Conservation (phyloP, 37 sponge, comb jelly and placozoan species). For the Cladorhizidae sp. region DNA sequence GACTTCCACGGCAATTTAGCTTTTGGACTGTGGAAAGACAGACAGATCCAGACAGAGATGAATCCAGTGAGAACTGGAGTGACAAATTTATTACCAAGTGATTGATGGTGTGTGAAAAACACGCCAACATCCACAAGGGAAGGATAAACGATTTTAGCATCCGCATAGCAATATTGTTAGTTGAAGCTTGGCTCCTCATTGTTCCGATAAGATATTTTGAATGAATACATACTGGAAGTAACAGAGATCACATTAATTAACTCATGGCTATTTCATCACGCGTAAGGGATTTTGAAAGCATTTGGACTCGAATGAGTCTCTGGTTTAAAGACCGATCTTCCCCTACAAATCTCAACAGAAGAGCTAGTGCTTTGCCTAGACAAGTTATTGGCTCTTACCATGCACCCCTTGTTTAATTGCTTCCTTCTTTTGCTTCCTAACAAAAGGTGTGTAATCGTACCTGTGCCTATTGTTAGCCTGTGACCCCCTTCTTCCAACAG, state of each 20-base stretch:
- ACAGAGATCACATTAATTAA: background rate
- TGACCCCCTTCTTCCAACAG: too few species aligned
- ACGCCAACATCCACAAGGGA: slow-evolving; percentile 37
- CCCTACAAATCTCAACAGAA: too few species aligned
- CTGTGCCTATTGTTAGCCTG: too few species aligned
- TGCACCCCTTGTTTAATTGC: too few species aligned
- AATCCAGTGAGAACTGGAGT: slow-evolving; percentile 31
- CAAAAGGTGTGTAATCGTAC: too few species aligned
- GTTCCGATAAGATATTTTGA: background rate
- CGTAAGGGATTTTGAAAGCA: background rate
- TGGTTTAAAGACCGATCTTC: too few species aligned
- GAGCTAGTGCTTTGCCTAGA: too few species aligned
- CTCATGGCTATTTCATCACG: slow-evolving; percentile 27
- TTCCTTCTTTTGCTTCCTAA: too few species aligned
- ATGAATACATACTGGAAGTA: background rate
- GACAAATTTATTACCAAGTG: slow-evolving; percentile 47
- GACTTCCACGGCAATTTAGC: slow-evolving; percentile 46
- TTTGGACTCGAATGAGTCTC: background rate
- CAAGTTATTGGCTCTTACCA: too few species aligned
- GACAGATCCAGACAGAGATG: slow-evolving; percentile 17
- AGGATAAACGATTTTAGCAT: background rate
- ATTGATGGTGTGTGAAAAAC: slow-evolving; percentile 54
- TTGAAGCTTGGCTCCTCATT: slow-evolving; percentile 20
- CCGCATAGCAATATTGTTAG: slow-evolving; percentile 22
- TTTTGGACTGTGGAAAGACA: slow-evolving; percentile 56